Evolutionary conservation across 1,140 invertebrate species (phyloP), one percentile per base, ranked within the genome.

Genomic region (Caenorhabditis briggsae): DNA sequence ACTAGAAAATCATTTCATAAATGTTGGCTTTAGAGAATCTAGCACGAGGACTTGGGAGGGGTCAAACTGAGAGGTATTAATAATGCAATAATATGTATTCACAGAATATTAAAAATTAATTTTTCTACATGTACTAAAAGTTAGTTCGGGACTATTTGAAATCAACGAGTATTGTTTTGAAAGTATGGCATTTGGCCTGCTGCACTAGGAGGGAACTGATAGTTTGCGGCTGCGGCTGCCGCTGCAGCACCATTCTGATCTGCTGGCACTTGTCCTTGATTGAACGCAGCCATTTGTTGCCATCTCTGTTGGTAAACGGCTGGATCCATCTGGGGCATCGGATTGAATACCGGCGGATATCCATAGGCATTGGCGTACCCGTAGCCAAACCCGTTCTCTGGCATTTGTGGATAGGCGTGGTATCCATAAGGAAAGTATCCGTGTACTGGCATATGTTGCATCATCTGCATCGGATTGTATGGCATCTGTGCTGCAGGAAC

Each of bases 1-100:
- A 70, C 64, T 70, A 70, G 64, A 70, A 70, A 70, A 70, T 70
- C 64, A 70, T 25, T 70, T 70, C 64, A 70, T 70, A 70, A 46
- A 16, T 33, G 64, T 70, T 70, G 64, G 64, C 64, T 41, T 12
- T 12, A 33, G 61, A 64, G 61, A 33, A 64, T 64, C 61, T 64
- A 64, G 20, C 61, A n/a, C 6, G 7, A n/a, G n/a, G n/a, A n/a
- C n/a, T n/a, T n/a, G n/a, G 7, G 56, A 58, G 56, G 23, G 61
- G 33, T 33, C 33, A 33, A 33, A 33, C 3, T 33, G 33, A 33
- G 33, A 33, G 33, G 33, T 33, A 33, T 33, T 33, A 33, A 33
- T 33, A 33, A 33, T 33, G 33, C 33, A 33, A 33, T 33, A 33
- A 33, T 33, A 33, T 33, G 33, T 33, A 33, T 33, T 33, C 33